Conservation (phyloP, 2,797 vertebrate species). For the Naso thynnoides region DNA sequence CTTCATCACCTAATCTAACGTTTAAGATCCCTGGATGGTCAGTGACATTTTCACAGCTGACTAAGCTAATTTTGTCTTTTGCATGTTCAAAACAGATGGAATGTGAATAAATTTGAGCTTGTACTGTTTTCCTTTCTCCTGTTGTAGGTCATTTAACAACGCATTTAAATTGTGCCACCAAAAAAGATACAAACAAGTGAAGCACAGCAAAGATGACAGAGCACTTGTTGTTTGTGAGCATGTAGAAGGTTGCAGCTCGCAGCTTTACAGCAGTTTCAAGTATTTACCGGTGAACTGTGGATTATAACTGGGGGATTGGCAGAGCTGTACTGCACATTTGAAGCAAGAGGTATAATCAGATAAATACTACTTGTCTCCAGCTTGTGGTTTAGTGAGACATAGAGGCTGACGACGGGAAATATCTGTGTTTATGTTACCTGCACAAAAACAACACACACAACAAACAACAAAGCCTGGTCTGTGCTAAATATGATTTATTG, state of each 20-base stretch:
- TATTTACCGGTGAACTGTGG: slow-evolving; percentile 9
- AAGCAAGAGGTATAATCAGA: slow-evolving; percentile 45
- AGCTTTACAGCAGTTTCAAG: slow-evolving; percentile 14
- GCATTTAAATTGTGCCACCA: not conserved
- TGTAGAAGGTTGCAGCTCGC: slow-evolving; percentile 18
- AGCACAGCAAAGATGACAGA: slow-evolving; percentile 1
- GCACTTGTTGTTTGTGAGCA: not conserved
- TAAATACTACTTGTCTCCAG: slow-evolving; percentile 38
- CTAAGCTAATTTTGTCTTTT: not conserved
- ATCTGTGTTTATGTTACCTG: slow-evolving; percentile 20
- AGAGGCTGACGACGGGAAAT: slow-evolving; percentile 3
- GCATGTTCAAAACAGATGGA: not conserved
- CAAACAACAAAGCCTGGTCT: slow-evolving; percentile 14
- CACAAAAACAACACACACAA: too few relatives aligned
- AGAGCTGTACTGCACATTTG: slow-evolving; percentile 17
- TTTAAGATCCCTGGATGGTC: not conserved
- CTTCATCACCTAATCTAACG: not conserved
- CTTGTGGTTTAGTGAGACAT: slow-evolving; percentile 31
- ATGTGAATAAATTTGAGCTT: not conserved
- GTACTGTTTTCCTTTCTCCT: not conserved
- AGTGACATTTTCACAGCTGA: not conserved
- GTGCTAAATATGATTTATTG: slow-evolving; percentile 42
- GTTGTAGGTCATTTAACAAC: too few relatives aligned
- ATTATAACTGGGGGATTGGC: slow-evolving; percentile 27
- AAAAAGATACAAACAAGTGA: not conserved